A percentile compares a stretch with the other conserved stretches of the same genome.
These are phyloP conservation scores for Volucella bombylans DNA, from an alignment of 2,888 invertebrate species.

Conservation along the genomic window DNA sequence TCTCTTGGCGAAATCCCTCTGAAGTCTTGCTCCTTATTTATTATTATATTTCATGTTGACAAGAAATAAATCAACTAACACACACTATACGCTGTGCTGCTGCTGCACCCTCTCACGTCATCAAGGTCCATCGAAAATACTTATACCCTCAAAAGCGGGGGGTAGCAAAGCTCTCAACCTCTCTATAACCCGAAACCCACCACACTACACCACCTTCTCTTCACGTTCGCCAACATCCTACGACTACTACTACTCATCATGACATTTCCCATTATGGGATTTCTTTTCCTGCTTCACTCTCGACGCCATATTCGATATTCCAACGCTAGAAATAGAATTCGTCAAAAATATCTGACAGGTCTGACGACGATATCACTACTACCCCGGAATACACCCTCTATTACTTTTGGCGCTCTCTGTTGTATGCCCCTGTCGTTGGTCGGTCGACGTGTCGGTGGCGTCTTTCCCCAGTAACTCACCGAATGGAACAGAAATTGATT, in stretches of 20 bases:
- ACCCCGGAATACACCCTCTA: slow-evolving; percentile 57
- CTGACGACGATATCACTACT: slow-evolving; percentile 65
- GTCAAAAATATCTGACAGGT: slow-evolving; percentile 73
- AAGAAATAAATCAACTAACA: slow-evolving; percentile 73
- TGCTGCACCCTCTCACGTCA: slow-evolving; percentile 72
- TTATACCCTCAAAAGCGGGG: neutral
- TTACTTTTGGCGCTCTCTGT: slow-evolving; percentile 10
- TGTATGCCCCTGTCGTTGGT: neutral
- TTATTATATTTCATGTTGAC: slow-evolving; percentile 74
- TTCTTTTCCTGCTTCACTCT: neutral
- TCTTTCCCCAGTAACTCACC: slow-evolving; percentile 19
- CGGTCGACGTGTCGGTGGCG: neutral
- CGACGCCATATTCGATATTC: slow-evolving; percentile 17
- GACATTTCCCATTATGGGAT: slow-evolving; percentile 71
- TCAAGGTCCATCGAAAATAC: slow-evolving; percentile 71
- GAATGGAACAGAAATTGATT: slow-evolving; percentile 70
- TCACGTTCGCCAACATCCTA: slow-evolving; percentile 27
- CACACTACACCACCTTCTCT: neutral
- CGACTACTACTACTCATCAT: slow-evolving; percentile 62
- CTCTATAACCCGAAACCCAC: neutral
- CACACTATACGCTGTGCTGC: slow-evolving; percentile 18
- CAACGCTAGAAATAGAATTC: slow-evolving; percentile 70
- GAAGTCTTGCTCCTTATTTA: slow-evolving; percentile 70
- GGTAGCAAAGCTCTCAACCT: neutral
- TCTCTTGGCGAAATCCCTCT: slow-evolving; percentile 43